Evolutionary conservation across 1,140 invertebrate genomes (phyloP).

Genomic region (Sitophilus oryzae): DNA sequence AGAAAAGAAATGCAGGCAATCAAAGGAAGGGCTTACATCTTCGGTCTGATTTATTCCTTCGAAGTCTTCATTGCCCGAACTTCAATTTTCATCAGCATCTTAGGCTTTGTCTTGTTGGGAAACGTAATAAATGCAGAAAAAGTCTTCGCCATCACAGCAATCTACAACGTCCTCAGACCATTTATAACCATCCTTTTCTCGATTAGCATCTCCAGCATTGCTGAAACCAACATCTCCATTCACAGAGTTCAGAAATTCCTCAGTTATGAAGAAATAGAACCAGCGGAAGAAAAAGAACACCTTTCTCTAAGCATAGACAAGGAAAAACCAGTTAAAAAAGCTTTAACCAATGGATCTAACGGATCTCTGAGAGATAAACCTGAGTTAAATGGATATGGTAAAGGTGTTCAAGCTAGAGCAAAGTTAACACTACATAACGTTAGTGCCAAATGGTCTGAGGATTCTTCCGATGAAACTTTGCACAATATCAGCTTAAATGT

Average conservation of each 20-base stretch:
- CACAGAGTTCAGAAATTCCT: constrained; percentile 63
- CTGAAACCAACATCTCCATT: constrained; percentile 63
- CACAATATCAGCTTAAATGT: constrained; percentile 33
- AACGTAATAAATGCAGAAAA: constrained; percentile 65
- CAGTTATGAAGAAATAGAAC: constrained; percentile 52
- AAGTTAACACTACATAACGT: constrained; percentile 33
- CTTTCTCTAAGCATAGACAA: background rate
- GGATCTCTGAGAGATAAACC: constrained; percentile 1
- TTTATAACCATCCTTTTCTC: constrained; percentile 71
- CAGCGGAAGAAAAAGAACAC: background rate
- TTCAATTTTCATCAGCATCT: constrained; percentile 70
- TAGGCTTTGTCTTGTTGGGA: constrained; percentile 68
- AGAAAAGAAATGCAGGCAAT: constrained; percentile 64
- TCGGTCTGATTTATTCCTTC: constrained; percentile 66
- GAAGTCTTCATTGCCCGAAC: constrained; percentile 70
- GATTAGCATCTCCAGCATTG: constrained; percentile 53
- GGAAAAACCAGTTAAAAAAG: background rate
- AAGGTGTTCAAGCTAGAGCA: constrained; percentile 5
- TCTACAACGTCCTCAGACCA: constrained; percentile 64
- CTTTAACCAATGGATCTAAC: constrained; percentile 9
- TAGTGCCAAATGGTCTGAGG: constrained; percentile 34
- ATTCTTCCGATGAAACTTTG: constrained; percentile 34
- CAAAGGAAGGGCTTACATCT: constrained; percentile 60
- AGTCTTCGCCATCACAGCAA: constrained; percentile 67
- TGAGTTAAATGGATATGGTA: constrained; percentile 2